phyloP scores from a whole-genome alignment of 2,888 invertebrate species.

The Cryptocheilus praepositus region DNA sequence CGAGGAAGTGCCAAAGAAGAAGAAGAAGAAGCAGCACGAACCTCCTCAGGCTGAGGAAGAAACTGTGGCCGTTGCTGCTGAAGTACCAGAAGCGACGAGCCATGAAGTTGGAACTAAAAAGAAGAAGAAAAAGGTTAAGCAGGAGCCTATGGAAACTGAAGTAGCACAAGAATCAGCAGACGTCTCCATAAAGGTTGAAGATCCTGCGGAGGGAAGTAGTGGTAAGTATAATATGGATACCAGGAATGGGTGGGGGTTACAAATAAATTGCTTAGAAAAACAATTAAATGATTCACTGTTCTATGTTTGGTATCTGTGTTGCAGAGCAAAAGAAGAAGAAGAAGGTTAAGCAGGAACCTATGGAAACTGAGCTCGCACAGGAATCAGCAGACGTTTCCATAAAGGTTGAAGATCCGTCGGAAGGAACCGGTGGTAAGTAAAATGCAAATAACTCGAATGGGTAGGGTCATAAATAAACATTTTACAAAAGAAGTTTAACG shows the following conservation, averaged over 20 bases:
- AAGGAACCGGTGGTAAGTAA: constrained; percentile 7
- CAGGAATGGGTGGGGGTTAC: too few species aligned
- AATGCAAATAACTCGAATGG: too few species aligned
- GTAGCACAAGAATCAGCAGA: not conserved
- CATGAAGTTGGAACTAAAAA: constrained; percentile 61
- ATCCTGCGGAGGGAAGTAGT: constrained; percentile 8
- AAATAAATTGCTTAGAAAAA: too few species aligned
- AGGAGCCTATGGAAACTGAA: constrained; percentile 55
- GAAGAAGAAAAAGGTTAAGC: constrained; percentile 72
- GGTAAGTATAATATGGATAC: not conserved
- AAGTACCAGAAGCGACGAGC: constrained; percentile 49
- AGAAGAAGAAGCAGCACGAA: constrained; percentile 55
- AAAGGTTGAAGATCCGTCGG: not conserved
- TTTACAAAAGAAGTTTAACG: too few species aligned
- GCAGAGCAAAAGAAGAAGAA: constrained; percentile 73
- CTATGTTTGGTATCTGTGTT: too few species aligned
- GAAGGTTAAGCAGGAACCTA: constrained; percentile 69
- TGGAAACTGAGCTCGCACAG: constrained; percentile 12
- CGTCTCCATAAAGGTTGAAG: not conserved
- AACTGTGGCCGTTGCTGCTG: constrained; percentile 63
- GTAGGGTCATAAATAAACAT: too few species aligned
- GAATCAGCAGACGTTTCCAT: not conserved
- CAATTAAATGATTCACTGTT: too few species aligned
- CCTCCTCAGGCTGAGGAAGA: constrained; percentile 27
- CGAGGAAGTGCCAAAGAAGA: constrained; percentile 61